Conservation (phyloP, 2,888 invertebrate species). For the Galerucella pusilla region DNA sequence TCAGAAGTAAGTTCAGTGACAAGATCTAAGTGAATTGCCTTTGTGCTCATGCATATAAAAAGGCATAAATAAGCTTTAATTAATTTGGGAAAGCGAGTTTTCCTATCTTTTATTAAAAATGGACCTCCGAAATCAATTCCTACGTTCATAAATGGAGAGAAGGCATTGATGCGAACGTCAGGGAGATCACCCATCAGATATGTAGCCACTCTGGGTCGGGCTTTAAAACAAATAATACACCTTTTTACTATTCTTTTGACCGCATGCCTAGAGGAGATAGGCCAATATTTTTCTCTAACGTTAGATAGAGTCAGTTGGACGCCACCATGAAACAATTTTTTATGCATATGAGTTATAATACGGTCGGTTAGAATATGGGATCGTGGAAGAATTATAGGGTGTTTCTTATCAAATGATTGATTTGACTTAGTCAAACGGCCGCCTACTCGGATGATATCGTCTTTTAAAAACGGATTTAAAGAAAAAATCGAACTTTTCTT, state of each 20-base stretch:
- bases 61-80: background rate
- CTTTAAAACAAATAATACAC: too few relatives aligned
- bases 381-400: background rate
- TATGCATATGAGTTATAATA: too few relatives aligned
- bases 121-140: background rate
- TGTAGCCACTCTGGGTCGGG: too few relatives aligned
- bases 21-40: background rate
- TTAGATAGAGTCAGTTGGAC: too few relatives aligned
- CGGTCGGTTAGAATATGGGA: background rate
- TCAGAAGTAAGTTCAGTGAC: background rate
- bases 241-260: too few relatives aligned
- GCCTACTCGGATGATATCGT: background rate
- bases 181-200: too few relatives aligned
- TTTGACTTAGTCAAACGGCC: background rate
- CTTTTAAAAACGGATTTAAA: background rate
- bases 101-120: slow-evolving; percentile 2
- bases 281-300: too few relatives aligned
- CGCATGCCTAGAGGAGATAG: too few relatives aligned
- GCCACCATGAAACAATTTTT: too few relatives aligned
- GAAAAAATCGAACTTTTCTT: background rate
- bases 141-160: background rate
- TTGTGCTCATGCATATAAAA: background rate
- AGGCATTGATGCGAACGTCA: background rate
- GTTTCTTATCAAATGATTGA: background rate
- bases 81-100: background rate